These are phyloP conservation scores for Sarotherodon lohbergeri DNA, from an alignment of 2,113 vertebrate species.

Conservation along the genomic window DNA sequence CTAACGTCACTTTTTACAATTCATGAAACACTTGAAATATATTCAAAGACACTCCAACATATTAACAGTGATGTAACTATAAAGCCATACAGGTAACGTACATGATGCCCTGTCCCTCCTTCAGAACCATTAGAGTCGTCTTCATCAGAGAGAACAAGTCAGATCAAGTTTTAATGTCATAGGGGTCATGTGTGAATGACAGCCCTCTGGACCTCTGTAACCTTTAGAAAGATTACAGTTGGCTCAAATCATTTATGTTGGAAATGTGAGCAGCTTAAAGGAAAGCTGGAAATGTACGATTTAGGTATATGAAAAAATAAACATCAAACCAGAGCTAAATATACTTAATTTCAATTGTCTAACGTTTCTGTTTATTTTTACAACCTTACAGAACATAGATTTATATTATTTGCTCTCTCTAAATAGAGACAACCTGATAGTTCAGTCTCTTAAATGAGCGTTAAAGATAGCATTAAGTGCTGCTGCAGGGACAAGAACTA, in stretches of 20 bases:
- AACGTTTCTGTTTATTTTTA: slow-evolving; percentile 40
- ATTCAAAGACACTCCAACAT: not conserved
- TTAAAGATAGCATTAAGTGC: not conserved
- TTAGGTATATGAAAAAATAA: slow-evolving; percentile 26
- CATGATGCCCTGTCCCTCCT: slow-evolving; percentile 67
- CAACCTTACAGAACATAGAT: slow-evolving; percentile 56
- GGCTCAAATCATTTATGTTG: not conserved
- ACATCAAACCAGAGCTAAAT: not conserved
- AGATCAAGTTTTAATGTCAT: slow-evolving; percentile 26
- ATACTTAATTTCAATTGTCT: slow-evolving; percentile 34
- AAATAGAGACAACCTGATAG: not conserved
- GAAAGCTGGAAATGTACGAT: slow-evolving; percentile 37
- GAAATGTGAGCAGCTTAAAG: slow-evolving; percentile 32
- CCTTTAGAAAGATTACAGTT: not conserved
- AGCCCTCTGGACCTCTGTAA: slow-evolving; percentile 70
- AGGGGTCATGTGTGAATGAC: slow-evolving; percentile 44
- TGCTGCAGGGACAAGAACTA: not conserved
- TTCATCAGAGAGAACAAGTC: slow-evolving; percentile 79
- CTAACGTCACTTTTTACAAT: slow-evolving; percentile 9
- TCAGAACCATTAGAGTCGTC: slow-evolving; percentile 72
- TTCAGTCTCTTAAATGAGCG: not conserved
- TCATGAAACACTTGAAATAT: not conserved
- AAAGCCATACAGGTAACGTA: not conserved
- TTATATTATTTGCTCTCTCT: slow-evolving; percentile 19
- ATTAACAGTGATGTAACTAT: not conserved